These are phyloP conservation scores for Entelurus aequoreus DNA, from an alignment of 2,113 vertebrate genomes.

Conservation along the genomic window DNA sequence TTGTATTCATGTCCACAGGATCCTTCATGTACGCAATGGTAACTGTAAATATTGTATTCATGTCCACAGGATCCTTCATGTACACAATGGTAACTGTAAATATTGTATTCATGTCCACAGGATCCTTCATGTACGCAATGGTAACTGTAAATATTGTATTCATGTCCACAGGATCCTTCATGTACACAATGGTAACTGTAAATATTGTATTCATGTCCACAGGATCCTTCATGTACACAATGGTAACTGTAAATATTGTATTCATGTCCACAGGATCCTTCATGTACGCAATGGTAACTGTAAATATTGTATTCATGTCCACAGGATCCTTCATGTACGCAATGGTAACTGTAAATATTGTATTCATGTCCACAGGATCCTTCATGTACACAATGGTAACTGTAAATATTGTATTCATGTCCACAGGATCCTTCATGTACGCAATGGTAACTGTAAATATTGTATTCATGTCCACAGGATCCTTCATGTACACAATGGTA, in stretches of 20 bases:
- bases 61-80: conserved; percentile 84
- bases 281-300: conserved; percentile 97
- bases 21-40: too few species aligned
- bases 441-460: too few species aligned
- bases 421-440: too few species aligned
- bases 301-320: too few species aligned
- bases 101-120: too few species aligned
- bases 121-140: too few species aligned
- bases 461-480: conserved; percentile 67
- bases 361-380: conserved; percentile 71
- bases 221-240: too few species aligned
- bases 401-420: conserved; percentile 79
- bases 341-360: too few species aligned
- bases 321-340: too few species aligned
- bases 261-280: conserved; percentile 76
- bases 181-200: conserved; percentile 95
- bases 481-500: conserved; percentile 94
- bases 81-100: conserved; percentile 97
- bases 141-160: neutral
- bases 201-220: too few species aligned
- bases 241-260: too few species aligned
- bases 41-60: neutral
- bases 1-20: too few species aligned
- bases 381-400: conserved; percentile 96
- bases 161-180: conserved; percentile 82